Percentiles rank a stretch among this genome's conserved stretches.
phyloP scores from a whole-genome alignment of 1,140 invertebrate genomes.

The Drosophila athabasca region DNA sequence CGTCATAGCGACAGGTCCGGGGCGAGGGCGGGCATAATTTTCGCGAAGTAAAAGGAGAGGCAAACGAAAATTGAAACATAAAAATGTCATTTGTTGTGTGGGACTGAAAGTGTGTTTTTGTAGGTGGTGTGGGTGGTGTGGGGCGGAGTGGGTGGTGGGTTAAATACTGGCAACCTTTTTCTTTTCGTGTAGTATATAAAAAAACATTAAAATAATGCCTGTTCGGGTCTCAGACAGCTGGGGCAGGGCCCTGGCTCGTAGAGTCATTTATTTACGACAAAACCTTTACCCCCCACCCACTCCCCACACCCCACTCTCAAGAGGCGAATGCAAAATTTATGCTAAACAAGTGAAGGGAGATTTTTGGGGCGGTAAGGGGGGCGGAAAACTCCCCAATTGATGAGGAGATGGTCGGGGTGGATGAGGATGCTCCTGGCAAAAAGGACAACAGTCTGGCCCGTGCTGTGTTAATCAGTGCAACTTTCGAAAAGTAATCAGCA shows the following conservation, averaged over 20 bases:
- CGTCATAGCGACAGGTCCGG: constrained; percentile 21
- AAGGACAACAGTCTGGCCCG: constrained; percentile 39
- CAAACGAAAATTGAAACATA: constrained; percentile 54
- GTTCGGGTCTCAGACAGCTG: constrained; percentile 60
- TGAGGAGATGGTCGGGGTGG: background rate
- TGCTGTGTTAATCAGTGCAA: constrained; percentile 68
- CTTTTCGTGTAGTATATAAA: constrained; percentile 55
- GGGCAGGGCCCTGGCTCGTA: constrained; percentile 56
- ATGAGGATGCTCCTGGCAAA: background rate
- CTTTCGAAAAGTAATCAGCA: constrained; percentile 72
- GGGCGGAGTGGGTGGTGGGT: constrained; percentile 7
- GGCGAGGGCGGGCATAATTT: constrained; percentile 50
- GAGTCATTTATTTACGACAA: constrained; percentile 71
- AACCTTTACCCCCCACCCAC: constrained; percentile 3
- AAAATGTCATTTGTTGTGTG: constrained; percentile 60
- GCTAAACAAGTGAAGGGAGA: constrained; percentile 34
- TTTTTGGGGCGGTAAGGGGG: constrained; percentile 4
- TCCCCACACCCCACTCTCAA: background rate
- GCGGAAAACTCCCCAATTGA: constrained; percentile 34
- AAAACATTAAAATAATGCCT: constrained; percentile 79
- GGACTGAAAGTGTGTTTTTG: background rate
- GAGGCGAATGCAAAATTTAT: constrained; percentile 39
- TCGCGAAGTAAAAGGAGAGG: constrained; percentile 35
- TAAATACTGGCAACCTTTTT: constrained; percentile 55
- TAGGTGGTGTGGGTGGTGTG: background rate